A percentile compares a stretch with the other conserved stretches of the same genome.
These are phyloP conservation scores for Dolichotis patagonum DNA, from an alignment of 2,113 vertebrate species.

Conservation along the genomic window DNA sequence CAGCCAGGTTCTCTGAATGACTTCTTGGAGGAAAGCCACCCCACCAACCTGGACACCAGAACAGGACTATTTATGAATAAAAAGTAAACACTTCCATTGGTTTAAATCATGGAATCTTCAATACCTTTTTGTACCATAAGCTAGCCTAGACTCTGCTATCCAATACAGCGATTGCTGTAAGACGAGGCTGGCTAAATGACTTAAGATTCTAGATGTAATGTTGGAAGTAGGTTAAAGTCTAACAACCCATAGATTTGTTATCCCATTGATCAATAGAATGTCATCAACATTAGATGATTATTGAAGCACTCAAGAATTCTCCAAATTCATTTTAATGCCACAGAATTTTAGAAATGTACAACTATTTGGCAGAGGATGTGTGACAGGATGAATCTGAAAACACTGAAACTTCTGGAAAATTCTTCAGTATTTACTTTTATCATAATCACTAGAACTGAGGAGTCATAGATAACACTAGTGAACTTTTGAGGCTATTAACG, in stretches of 20 bases:
- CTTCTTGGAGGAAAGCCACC: neutral
- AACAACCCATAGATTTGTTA: neutral
- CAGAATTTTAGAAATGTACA: slow-evolving; percentile 1
- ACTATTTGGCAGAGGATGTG: neutral
- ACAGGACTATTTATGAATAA: neutral
- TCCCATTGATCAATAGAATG: slow-evolving; percentile 18
- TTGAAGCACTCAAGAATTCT: neutral
- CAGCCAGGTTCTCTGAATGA: neutral
- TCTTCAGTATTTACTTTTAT: neutral
- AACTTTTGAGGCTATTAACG: neutral
- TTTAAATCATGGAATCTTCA: neutral
- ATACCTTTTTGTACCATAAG: neutral
- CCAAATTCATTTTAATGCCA: neutral
- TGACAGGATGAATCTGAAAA: neutral
- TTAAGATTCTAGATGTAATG: neutral
- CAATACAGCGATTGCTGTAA: neutral
- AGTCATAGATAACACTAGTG: neutral
- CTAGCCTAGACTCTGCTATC: neutral
- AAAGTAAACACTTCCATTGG: neutral
- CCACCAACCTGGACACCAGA: neutral
- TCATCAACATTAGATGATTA: neutral
- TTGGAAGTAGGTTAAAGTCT: neutral
- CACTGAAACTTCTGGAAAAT: neutral
- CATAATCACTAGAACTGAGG: neutral
- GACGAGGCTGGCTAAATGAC: neutral